Percentiles rank a stretch among this genome's conserved stretches.
Evolutionary conservation across 2,888 invertebrate species (phyloP).

Genomic region (Toxonevra muliebris): DNA sequence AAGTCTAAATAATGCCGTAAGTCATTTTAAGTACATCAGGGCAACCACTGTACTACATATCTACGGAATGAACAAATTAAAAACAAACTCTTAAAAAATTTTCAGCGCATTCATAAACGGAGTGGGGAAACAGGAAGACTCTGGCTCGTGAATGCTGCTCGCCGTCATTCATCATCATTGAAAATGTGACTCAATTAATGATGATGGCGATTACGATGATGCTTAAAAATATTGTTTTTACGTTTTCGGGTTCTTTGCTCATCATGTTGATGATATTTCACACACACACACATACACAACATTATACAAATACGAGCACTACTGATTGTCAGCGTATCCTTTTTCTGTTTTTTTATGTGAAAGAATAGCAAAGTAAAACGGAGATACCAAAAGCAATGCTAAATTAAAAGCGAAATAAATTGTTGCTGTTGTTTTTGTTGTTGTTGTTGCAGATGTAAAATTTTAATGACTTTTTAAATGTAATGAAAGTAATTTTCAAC

Average conservation of each 20-base stretch:
- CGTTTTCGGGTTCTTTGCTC: slow-evolving; percentile 3
- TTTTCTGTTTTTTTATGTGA: background rate
- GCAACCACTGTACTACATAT: background rate
- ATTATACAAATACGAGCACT: too few relatives aligned
- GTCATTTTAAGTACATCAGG: slow-evolving; percentile 9
- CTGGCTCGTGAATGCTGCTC: slow-evolving; percentile 11
- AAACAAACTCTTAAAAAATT: background rate
- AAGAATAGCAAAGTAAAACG: background rate
- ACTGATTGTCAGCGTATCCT: slow-evolving; percentile 1
- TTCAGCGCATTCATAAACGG: background rate
- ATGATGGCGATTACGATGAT: slow-evolving; percentile 31
- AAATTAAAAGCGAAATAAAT: slow-evolving; percentile 40
- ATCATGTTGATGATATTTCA: background rate
- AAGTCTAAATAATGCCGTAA: slow-evolving; percentile 14
- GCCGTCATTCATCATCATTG: slow-evolving; percentile 38
- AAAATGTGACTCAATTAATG: slow-evolving; percentile 41
- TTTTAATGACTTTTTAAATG: slow-evolving; percentile 56
- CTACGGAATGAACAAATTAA: background rate
- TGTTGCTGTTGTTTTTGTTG: slow-evolving; percentile 27
- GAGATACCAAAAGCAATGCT: background rate
- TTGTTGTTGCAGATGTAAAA: slow-evolving; percentile 39
- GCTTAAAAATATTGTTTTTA: too few relatives aligned
- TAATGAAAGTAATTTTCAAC: slow-evolving; percentile 54
- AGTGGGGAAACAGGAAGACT: background rate
- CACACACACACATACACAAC: background rate